Evolutionary conservation across 2,888 invertebrate genomes (phyloP).

Genomic region (Steinernema carpocapsae): DNA sequence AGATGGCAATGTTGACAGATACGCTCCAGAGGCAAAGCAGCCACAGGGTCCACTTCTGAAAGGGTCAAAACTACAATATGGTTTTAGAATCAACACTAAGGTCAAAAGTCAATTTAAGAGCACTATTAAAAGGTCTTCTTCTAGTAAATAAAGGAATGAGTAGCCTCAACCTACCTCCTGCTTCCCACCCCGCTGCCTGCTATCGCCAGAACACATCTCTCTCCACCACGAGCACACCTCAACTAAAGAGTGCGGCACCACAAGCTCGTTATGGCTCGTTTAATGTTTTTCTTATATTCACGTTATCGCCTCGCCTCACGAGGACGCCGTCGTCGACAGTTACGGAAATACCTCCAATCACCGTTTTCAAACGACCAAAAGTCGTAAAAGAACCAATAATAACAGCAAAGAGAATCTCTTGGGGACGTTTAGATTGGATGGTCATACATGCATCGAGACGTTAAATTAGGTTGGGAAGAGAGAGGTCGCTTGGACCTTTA

Average conservation of each 20-base stretch:
- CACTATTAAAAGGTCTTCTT: no score
- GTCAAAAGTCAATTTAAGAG: no score
- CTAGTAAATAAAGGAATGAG: no score
- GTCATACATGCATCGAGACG: no score
- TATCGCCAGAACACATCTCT: not conserved
- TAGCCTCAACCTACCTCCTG: not conserved
- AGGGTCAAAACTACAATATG: not conserved
- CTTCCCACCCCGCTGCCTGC: not conserved
- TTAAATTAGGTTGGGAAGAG: no score
- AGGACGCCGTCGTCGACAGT: not conserved
- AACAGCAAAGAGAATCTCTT: not conserved
- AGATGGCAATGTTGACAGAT: not conserved
- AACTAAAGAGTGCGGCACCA: slow-evolving; percentile 11
- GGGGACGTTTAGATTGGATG: no score
- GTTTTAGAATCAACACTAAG: not conserved
- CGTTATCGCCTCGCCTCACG: slow-evolving; percentile 9
- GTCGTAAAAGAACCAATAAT: slow-evolving; percentile 9
- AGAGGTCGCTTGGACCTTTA: no score
- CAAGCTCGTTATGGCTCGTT: slow-evolving; percentile 28
- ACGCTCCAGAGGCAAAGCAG: not conserved
- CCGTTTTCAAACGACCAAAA: not conserved
- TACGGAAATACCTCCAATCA: slow-evolving; percentile 1
- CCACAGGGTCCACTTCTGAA: slow-evolving; percentile 17
- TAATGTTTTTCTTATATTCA: slow-evolving; percentile 18
- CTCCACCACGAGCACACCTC: not conserved